phyloP scores from a whole-genome alignment of 2,113 vertebrate species.

The Nothobranchius kuhntae region DNA sequence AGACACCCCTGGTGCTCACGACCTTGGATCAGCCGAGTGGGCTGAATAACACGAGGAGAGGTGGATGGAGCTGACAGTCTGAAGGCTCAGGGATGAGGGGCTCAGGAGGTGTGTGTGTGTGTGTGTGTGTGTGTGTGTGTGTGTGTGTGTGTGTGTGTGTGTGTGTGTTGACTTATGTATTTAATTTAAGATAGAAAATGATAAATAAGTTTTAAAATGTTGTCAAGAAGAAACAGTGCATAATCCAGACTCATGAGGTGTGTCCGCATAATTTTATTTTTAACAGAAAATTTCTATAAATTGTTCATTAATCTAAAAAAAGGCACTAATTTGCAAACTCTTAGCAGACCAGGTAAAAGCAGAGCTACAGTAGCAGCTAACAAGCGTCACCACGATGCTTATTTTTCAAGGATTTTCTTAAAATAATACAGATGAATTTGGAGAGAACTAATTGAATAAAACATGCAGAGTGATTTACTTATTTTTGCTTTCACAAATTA shows the following conservation, averaged over 20 bases:
- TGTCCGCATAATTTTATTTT: neutral
- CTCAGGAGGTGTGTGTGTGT: slow-evolving; percentile 27
- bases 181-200: neutral
- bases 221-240: neutral
- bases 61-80: slow-evolving; percentile 65
- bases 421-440: no score
- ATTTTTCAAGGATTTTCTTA: no score
- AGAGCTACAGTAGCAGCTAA: neutral
- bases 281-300: no score
- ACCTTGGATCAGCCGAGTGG: slow-evolving; percentile 64
- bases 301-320: neutral
- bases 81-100: slow-evolving; percentile 43
- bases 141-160: slow-evolving; percentile 6
- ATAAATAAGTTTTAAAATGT: slow-evolving; percentile 15
- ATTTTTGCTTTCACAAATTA: neutral
- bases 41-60: slow-evolving; percentile 69
- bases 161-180: neutral
- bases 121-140: neutral
- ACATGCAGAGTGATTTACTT: neutral
- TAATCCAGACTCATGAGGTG: neutral
- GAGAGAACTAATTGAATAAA: neutral
- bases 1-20: slow-evolving; percentile 61
- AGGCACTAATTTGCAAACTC: neutral
- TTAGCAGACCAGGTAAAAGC: neutral
- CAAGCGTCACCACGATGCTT: neutral